phyloP scores from a whole-genome alignment of 2,888 invertebrate species.

The Digitonthophagus gazella region DNA sequence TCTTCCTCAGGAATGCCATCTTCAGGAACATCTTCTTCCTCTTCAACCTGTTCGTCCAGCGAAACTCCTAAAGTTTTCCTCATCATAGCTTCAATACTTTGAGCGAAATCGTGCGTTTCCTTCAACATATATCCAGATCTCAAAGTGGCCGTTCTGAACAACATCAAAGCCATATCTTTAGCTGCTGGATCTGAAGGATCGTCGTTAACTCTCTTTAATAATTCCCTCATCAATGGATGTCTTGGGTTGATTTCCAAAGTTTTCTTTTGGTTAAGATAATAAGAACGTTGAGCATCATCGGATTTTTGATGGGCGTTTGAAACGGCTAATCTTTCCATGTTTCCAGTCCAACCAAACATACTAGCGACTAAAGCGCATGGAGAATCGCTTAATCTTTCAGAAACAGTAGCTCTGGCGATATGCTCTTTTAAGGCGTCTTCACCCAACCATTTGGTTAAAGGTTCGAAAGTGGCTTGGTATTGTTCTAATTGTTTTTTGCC shows the following conservation, averaged over 20 bases:
- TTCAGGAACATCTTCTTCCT: conserved; percentile 51
- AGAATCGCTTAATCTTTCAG: conserved; percentile 85
- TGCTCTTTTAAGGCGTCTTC: conserved; percentile 77
- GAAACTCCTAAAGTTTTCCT: conserved; percentile 74
- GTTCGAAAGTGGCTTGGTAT: conserved; percentile 77
- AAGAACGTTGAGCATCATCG: conserved; percentile 86
- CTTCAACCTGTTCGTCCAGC: conserved; percentile 63
- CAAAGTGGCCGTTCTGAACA: conserved; percentile 90
- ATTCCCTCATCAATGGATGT: conserved; percentile 92
- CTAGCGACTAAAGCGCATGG: conserved; percentile 96
- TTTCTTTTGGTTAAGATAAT: conserved; percentile 93
- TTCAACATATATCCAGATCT: conserved; percentile 91
- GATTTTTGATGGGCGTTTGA: conserved; percentile 96
- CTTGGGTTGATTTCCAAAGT: conserved; percentile 96
- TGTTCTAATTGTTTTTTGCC: conserved; percentile 75
- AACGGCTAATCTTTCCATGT: conserved; percentile 95
- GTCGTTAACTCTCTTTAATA: conserved; percentile 76
- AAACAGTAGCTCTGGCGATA: conserved; percentile 77
- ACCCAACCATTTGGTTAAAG: conserved; percentile 84
- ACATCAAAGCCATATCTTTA: conserved; percentile 80
- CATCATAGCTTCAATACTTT: conserved; percentile 88
- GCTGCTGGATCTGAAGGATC: conserved; percentile 77
- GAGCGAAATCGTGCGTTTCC: conserved; percentile 86
- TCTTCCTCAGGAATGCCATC: conserved; percentile 52
- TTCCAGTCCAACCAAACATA: conserved; percentile 98